A percentile compares a stretch with the other conserved stretches of the same genome.
phyloP scores from a whole-genome alignment of 23 tunicate genomes.

The Botrylloides violaceus region DNA sequence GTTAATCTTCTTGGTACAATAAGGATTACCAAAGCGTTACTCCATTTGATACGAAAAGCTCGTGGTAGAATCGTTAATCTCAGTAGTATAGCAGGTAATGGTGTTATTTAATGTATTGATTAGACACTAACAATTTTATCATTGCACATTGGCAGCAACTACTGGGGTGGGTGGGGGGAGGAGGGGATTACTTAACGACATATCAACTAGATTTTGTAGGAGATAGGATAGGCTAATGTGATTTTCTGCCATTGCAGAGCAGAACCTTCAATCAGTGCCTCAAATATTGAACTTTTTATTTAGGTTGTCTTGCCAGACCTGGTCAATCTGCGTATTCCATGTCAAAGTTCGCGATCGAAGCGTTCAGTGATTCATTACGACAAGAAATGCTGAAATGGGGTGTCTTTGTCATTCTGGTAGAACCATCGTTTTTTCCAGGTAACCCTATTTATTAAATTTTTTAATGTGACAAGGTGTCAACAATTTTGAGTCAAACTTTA shows the following conservation, averaged over 20 bases:
- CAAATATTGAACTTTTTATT: background rate
- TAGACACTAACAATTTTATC: too few relatives aligned
- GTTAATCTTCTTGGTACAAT: constrained; percentile 74
- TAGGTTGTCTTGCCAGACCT: constrained; percentile 81
- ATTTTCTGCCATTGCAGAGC: background rate
- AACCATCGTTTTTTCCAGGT: constrained; percentile 86
- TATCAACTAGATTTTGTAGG: too few relatives aligned
- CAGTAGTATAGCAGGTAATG: constrained; percentile 74
- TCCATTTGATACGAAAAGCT: constrained; percentile 55
- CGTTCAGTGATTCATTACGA: constrained; percentile 85
- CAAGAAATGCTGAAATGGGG: constrained; percentile 98
- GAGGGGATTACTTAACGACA: too few relatives aligned
- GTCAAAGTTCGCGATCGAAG: constrained; percentile 89
- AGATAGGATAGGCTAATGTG: too few relatives aligned
- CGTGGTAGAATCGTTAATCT: constrained; percentile 78
- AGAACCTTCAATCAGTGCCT: background rate
- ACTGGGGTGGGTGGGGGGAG: too few relatives aligned
- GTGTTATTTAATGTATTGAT: background rate
- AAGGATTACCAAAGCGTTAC: constrained; percentile 62
- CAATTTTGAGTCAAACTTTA: background rate
- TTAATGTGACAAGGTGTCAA: background rate
- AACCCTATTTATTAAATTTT: background rate
- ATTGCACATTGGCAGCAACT: too few relatives aligned
- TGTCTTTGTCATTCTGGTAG: constrained; percentile 69
- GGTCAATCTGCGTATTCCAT: constrained; percentile 77